These are phyloP conservation scores for Drosophila ohnishii DNA, from an alignment of 1,140 invertebrate species.

Conservation along the genomic window DNA sequence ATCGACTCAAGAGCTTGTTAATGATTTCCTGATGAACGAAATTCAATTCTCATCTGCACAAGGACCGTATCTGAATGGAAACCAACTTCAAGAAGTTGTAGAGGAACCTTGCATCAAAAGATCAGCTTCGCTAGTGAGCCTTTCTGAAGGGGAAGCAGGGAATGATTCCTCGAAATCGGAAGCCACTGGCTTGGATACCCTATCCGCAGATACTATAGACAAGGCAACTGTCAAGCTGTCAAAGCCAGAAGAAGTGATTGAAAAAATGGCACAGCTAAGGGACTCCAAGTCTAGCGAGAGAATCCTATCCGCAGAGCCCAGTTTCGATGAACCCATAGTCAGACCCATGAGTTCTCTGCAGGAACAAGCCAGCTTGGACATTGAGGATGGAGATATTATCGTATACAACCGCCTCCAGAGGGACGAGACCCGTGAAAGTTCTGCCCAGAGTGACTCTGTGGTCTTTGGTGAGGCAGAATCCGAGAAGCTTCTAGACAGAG, in stretches of 20 bases:
- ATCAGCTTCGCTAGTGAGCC: slow-evolving; percentile 31
- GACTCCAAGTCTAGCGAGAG: slow-evolving; percentile 44
- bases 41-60: slow-evolving; percentile 29
- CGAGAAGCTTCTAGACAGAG: slow-evolving; percentile 14
- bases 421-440: slow-evolving; percentile 69
- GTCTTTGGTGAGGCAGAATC: slow-evolving; percentile 48
- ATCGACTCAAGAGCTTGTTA: slow-evolving; percentile 35
- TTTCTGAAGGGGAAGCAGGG: slow-evolving; percentile 15
- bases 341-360: slow-evolving; percentile 52
- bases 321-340: slow-evolving; percentile 60
- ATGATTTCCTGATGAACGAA: slow-evolving; percentile 45
- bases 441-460: slow-evolving; percentile 68
- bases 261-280: slow-evolving; percentile 63
- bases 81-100: slow-evolving; percentile 15
- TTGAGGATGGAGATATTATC: slow-evolving; percentile 65
- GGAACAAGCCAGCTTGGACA: slow-evolving; percentile 52
- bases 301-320: slow-evolving; percentile 15
- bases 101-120: slow-evolving; percentile 58
- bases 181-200: slow-evolving; percentile 20
- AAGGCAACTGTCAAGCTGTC: slow-evolving; percentile 53
- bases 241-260: slow-evolving; percentile 59
- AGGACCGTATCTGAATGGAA: background rate
- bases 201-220: slow-evolving; percentile 48
- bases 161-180: slow-evolving; percentile 25
- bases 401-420: slow-evolving; percentile 56